Conservation (phyloP, 2,888 invertebrate genomes). For the Aelia acuminata region DNA sequence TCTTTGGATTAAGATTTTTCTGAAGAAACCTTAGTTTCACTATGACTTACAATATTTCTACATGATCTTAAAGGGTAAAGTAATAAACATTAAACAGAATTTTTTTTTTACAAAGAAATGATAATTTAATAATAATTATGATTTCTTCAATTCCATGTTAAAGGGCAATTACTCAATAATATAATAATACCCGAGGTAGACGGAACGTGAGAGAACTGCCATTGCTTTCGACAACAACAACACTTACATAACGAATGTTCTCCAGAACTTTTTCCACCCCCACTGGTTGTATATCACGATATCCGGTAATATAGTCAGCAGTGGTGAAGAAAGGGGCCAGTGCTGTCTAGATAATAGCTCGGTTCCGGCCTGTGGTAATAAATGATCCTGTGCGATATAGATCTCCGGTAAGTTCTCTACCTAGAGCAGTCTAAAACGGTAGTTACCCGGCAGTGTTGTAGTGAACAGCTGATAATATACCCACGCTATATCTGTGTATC, state of each 20-base stretch:
- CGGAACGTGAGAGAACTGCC: constrained; percentile 2
- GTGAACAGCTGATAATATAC: background rate
- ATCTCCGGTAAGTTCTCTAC: background rate
- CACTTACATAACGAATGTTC: background rate
- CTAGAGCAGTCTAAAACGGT: background rate
- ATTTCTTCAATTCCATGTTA: background rate
- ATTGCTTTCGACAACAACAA: background rate
- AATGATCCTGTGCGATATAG: background rate
- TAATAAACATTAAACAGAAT: too few relatives aligned
- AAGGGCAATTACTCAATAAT: constrained; percentile 7
- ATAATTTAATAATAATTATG: background rate
- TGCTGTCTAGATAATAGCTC: background rate
- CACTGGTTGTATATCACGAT: background rate
- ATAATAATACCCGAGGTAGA: background rate
- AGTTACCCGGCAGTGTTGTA: background rate
- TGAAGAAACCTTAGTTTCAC: too few relatives aligned
- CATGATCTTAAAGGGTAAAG: too few relatives aligned
- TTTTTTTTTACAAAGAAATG: too few relatives aligned
- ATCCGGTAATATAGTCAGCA: constrained; percentile 29
- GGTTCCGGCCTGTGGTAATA: background rate
- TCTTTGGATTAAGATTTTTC: too few relatives aligned
- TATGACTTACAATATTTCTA: too few relatives aligned
- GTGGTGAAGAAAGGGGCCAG: constrained; percentile 19
- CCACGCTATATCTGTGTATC: too few relatives aligned
- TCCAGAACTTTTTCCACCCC: background rate